Conservation (phyloP, 1,140 invertebrate genomes). For the Lepidostoma basale region DNA sequence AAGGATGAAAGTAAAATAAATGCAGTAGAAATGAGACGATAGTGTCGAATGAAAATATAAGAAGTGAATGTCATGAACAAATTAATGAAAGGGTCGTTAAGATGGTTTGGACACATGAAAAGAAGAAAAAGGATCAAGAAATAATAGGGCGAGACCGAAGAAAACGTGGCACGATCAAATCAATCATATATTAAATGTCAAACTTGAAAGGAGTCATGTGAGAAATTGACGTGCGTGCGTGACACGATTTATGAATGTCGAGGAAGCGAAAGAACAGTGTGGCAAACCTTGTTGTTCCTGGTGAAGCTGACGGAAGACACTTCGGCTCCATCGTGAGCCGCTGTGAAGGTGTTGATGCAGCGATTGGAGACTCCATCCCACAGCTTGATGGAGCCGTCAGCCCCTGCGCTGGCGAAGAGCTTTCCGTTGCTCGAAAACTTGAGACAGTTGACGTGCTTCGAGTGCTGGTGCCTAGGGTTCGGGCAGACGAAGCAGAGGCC, state of each 20-base stretch:
- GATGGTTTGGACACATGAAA: too few species aligned
- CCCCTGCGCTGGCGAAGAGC: constrained; percentile 88
- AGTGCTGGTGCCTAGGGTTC: constrained; percentile 91
- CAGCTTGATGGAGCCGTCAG: constrained; percentile 92
- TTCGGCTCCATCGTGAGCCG: constrained; percentile 93
- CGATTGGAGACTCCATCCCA: constrained; percentile 96
- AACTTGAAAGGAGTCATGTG: too few species aligned
- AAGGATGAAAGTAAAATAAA: too few species aligned
- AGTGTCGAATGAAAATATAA: too few species aligned
- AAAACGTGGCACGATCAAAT: too few species aligned
- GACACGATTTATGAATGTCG: too few species aligned
- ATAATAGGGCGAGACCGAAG: neutral
- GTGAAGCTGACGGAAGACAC: constrained; percentile 95
- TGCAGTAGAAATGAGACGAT: too few species aligned
- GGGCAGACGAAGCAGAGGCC: constrained; percentile 94
- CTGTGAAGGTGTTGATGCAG: constrained; percentile 91
- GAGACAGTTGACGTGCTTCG: constrained; percentile 81
- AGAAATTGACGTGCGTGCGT: too few species aligned
- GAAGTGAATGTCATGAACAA: too few species aligned
- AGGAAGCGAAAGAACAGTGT: too few species aligned
- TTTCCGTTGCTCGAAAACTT: constrained; percentile 79
- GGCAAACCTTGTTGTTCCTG: constrained; percentile 96
- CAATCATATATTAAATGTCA: too few species aligned
- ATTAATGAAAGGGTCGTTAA: too few species aligned
- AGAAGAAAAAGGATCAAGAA: neutral